Conservation (phyloP, 2,888 invertebrate genomes). For the Philereme transversata region DNA sequence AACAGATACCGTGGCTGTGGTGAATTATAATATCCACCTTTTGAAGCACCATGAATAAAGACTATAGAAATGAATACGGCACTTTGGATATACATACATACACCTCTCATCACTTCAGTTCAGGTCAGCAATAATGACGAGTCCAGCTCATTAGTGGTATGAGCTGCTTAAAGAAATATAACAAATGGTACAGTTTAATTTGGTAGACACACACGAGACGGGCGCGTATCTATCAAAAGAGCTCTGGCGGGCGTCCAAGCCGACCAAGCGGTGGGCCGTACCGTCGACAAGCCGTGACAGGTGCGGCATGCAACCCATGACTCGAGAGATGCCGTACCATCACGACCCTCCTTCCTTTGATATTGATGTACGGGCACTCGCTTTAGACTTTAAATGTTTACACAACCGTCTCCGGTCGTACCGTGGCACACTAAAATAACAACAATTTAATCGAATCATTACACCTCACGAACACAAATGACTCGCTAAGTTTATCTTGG, state of each 20-base stretch:
- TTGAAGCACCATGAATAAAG: conserved; percentile 45
- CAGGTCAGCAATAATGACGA: conserved; percentile 49
- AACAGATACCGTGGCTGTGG: conserved; percentile 50
- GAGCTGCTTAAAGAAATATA: conserved; percentile 75
- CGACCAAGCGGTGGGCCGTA: conserved; percentile 78
- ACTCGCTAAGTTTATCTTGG: conserved; percentile 54
- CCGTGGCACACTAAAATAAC: conserved; percentile 38
- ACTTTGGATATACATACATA: conserved; percentile 22
- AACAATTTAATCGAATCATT: conserved; percentile 39
- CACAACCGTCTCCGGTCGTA: conserved; percentile 44
- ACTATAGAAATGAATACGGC: conserved; percentile 14
- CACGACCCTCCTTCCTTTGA: conserved; percentile 60
- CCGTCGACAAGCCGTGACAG: conserved; percentile 77
- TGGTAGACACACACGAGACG: conserved; percentile 80
- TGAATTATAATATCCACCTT: conserved; percentile 41
- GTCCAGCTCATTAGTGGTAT: conserved; percentile 68
- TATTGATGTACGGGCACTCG: conserved; percentile 53
- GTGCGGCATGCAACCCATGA: conserved; percentile 81
- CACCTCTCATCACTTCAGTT: conserved; percentile 34
- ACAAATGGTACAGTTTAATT: conserved; percentile 82
- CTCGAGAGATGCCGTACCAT: conserved; percentile 63
- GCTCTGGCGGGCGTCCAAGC: conserved; percentile 76
- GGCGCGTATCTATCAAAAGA: conserved; percentile 75
- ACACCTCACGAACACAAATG: conserved; percentile 37
- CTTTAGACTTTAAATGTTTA: conserved; percentile 46